Percentiles rank a stretch among this genome's conserved stretches.
Evolutionary conservation across 2,113 vertebrate species (phyloP).

Genomic region (Tympanuchus pallidicinctus): DNA sequence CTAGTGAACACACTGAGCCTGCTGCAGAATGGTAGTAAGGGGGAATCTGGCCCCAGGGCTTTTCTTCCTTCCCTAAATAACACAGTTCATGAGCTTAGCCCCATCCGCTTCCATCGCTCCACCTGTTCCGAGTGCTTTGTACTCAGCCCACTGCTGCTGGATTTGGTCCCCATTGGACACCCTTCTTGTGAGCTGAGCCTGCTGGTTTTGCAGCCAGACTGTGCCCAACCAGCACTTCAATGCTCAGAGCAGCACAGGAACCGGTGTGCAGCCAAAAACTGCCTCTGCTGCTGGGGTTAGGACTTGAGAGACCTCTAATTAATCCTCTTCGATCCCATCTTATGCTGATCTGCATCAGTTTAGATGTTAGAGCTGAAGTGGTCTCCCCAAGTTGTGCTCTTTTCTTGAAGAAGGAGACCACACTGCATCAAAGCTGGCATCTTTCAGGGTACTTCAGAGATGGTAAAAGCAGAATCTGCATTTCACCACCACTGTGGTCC

Average conservation of each 20-base stretch:
- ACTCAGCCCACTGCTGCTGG: neutral
- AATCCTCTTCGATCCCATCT: neutral
- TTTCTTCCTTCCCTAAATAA: neutral
- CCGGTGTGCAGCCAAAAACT: neutral
- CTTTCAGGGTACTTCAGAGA: neutral
- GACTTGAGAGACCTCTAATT: rapidly evolving
- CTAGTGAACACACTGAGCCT: neutral
- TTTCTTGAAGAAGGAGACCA: neutral
- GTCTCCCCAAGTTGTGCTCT: neutral
- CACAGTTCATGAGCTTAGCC: neutral
- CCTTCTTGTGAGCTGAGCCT: neutral
- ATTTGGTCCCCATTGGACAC: neutral
- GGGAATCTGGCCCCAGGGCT: neutral
- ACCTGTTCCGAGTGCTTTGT: neutral
- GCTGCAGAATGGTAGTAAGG: neutral
- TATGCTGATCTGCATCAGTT: rapidly evolving
- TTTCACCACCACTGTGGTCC: neutral
- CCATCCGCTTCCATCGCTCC: neutral
- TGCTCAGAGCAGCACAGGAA: neutral
- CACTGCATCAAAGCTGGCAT: neutral
- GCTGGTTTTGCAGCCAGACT: rapidly evolving
- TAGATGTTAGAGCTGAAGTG: neutral
- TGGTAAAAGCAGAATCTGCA: rapidly evolving
- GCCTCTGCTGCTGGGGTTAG: neutral
- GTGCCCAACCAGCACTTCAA: rapidly evolving